A percentile compares a stretch with the other conserved stretches of the same genome.
phyloP scores from a whole-genome alignment of 2,888 invertebrate genomes.

The Chelonus formosanus region DNA sequence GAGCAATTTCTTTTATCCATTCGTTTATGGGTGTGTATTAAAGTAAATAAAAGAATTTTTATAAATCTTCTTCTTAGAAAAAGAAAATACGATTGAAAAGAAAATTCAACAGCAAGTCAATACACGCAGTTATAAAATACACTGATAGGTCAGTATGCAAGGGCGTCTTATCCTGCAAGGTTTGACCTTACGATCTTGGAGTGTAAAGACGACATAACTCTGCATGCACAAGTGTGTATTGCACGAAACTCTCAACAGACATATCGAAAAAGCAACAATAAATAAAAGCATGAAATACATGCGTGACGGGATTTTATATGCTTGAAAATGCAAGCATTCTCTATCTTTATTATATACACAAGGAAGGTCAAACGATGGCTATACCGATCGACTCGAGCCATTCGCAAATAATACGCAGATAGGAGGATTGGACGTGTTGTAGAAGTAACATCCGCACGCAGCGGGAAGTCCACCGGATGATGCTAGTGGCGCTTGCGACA shows the following conservation, averaged over 20 bases:
- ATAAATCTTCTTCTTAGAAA: slow-evolving; percentile 11
- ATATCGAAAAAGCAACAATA: slow-evolving; percentile 2
- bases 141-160: slow-evolving; percentile 13
- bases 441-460: slow-evolving; percentile 5
- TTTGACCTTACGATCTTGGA: slow-evolving; percentile 5
- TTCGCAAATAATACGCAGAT: slow-evolving; percentile 2
- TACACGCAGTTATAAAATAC: background rate
- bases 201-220: slow-evolving; percentile 14
- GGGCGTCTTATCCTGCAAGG: slow-evolving; percentile 4
- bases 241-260: slow-evolving; percentile 11
- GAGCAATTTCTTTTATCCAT: slow-evolving; percentile 19
- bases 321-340: slow-evolving; percentile 4
- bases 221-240: background rate
- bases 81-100: slow-evolving; percentile 3
- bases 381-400: slow-evolving; percentile 4
- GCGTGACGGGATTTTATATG: slow-evolving; percentile 16
- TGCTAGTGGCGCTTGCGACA: slow-evolving; percentile 6
- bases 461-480: background rate
- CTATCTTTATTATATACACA: slow-evolving; percentile 3
- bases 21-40: background rate
- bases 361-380: slow-evolving; percentile 8
- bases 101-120: background rate
- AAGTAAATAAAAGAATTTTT: slow-evolving; percentile 5
- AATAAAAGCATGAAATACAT: slow-evolving; percentile 13
- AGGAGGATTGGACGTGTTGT: slow-evolving; percentile 1